Percentiles rank a stretch among this genome's conserved stretches.
Evolutionary conservation across 2,888 invertebrate genomes (phyloP).

Genomic region (Drosophila prostipennis): DNA sequence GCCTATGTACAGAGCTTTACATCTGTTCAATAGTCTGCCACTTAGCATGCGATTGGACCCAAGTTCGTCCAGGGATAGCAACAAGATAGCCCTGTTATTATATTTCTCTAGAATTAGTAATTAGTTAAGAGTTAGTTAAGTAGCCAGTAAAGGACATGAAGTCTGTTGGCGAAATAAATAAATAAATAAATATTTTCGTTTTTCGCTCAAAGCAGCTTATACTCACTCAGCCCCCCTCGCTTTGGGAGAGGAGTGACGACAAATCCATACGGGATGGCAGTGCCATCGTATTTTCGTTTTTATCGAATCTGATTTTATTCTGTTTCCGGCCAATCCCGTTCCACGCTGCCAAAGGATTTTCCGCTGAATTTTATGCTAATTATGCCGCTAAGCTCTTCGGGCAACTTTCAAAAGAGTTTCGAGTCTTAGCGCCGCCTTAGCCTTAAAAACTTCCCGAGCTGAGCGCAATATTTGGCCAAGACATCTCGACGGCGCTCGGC

Average conservation of each 20-base stretch:
- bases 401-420: conserved; percentile 61
- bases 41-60: too few relatives aligned
- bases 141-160: too few relatives aligned
- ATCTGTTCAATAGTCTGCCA: too few relatives aligned
- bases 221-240: neutral
- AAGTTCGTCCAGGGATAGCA: too few relatives aligned
- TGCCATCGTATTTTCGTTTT: conserved; percentile 25
- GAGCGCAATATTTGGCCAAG: conserved; percentile 45
- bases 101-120: too few relatives aligned
- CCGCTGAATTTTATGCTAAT: conserved; percentile 70
- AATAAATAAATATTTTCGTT: conserved; percentile 22
- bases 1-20: too few relatives aligned
- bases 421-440: conserved; percentile 44
- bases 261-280: conserved; percentile 9
- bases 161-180: too few relatives aligned
- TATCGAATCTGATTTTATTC: conserved; percentile 36
- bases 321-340: conserved; percentile 15
- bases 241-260: conserved; percentile 7
- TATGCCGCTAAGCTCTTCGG: conserved; percentile 64
- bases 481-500: conserved; percentile 28
- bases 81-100: too few relatives aligned
- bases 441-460: conserved; percentile 18
- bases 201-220: conserved; percentile 36
- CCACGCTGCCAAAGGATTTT: conserved; percentile 51
- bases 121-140: too few relatives aligned